phyloP scores from a whole-genome alignment of 2,888 invertebrate species.

The Lypha dubia region DNA sequence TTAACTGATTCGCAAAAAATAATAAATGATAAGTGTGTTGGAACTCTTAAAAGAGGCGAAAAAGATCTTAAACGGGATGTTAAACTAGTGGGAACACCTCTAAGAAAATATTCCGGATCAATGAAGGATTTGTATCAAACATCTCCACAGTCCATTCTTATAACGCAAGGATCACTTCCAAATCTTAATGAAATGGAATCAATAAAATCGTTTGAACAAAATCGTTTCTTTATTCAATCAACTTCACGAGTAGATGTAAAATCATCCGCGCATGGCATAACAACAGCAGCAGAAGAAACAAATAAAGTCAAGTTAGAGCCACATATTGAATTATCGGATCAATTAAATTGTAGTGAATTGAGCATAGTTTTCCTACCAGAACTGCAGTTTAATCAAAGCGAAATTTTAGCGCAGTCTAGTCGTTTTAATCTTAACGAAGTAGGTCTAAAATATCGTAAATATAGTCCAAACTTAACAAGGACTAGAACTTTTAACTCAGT shows the following conservation, averaged over 20 bases:
- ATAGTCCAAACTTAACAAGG: conserved; percentile 70
- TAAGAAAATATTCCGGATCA: conserved; percentile 82
- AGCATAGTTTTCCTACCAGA: conserved; percentile 79
- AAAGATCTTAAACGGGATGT: conserved; percentile 80
- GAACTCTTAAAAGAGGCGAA: conserved; percentile 55
- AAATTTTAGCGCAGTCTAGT: conserved; percentile 83
- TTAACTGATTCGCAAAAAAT: background rate
- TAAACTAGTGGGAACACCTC: conserved; percentile 80
- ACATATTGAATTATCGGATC: conserved; percentile 73
- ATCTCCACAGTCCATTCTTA: conserved; percentile 76
- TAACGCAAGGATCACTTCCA: conserved; percentile 83
- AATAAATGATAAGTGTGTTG: conserved; percentile 33
- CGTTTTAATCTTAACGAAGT: conserved; percentile 82
- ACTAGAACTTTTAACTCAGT: conserved; percentile 28
- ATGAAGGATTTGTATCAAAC: conserved; percentile 81
- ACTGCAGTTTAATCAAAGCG: conserved; percentile 80
- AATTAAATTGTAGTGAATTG: conserved; percentile 75
- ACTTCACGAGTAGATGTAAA: conserved; percentile 59
- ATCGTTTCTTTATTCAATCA: conserved; percentile 80
- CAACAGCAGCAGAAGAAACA: conserved; percentile 7
- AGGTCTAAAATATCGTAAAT: conserved; percentile 74
- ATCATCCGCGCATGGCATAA: conserved; percentile 1
- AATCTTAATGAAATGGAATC: conserved; percentile 82
- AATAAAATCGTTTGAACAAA: conserved; percentile 82
- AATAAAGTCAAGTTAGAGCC: conserved; percentile 6